Percentiles rank a stretch among this genome's conserved stretches.
Conservation (phyloP, 2,113 vertebrate species). For the Holacanthus passer region DNA sequence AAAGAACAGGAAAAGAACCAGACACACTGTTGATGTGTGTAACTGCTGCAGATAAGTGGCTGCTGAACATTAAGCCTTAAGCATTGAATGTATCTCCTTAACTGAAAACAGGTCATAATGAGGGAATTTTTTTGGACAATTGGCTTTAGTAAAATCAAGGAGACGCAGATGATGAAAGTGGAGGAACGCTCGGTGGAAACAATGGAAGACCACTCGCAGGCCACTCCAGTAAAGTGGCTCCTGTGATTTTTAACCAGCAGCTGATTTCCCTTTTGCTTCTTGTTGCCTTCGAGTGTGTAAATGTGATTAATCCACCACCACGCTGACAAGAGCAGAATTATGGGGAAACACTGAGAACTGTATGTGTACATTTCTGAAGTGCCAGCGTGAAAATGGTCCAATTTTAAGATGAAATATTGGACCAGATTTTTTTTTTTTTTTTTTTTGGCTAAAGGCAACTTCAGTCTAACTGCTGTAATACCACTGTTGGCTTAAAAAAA, state of each 20-base stretch:
- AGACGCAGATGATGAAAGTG: neutral
- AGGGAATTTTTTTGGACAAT: neutral
- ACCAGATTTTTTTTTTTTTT: neutral
- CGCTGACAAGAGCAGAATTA: slow-evolving; percentile 13
- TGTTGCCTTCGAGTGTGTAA: neutral
- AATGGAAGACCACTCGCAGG: slow-evolving; percentile 4
- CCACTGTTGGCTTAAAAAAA: slow-evolving; percentile 27
- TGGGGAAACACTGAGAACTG: neutral
- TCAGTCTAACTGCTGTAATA: slow-evolving; percentile 1
- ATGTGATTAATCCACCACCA: slow-evolving; percentile 19
- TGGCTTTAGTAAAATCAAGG: neutral
- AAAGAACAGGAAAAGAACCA: neutral
- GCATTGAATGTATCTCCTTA: neutral
- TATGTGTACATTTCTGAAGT: neutral
- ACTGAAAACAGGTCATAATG: neutral
- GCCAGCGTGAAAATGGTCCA: neutral
- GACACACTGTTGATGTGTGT: too few relatives aligned
- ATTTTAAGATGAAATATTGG: slow-evolving; percentile 40
- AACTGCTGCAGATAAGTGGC: neutral
- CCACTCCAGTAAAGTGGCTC: slow-evolving; percentile 15
- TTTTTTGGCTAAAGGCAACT: slow-evolving; percentile 16
- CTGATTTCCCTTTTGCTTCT: slow-evolving; percentile 1
- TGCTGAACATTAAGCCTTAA: neutral
- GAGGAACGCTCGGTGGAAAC: slow-evolving; percentile 5
- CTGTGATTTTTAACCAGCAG: slow-evolving; percentile 23